Conservation (phyloP, 2,113 vertebrate species). For the Tychaedon coryphoeus region DNA sequence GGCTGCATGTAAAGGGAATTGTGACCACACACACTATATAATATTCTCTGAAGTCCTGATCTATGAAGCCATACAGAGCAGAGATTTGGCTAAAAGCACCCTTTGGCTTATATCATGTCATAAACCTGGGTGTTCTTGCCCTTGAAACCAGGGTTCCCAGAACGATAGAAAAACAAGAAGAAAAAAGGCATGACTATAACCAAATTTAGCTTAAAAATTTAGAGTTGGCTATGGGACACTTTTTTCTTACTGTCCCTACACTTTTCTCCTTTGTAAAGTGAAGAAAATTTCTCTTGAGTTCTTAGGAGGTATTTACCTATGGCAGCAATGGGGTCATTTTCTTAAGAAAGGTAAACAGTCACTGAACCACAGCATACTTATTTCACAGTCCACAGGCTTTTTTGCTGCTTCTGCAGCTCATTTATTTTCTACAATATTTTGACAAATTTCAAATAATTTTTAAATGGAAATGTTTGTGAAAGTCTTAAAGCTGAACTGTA, state of each 20-base stretch:
- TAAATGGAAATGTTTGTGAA: background rate
- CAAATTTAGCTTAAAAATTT: background rate
- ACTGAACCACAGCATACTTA: background rate
- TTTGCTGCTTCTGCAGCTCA: background rate
- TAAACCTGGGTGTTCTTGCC: background rate
- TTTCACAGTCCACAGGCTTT: background rate
- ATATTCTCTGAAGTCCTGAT: background rate
- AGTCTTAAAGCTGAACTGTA: background rate
- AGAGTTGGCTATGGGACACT: background rate
- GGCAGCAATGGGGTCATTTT: background rate
- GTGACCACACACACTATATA: background rate
- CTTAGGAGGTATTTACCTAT: background rate
- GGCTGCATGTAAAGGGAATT: background rate
- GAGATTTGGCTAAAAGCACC: background rate
- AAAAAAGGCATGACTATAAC: background rate
- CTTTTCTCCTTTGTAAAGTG: background rate
- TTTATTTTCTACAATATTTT: background rate
- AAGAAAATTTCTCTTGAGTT: background rate
- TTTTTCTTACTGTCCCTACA: background rate
- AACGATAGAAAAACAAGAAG: background rate
- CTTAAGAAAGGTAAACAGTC: background rate
- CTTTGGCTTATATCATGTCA: background rate
- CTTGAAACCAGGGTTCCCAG: background rate
- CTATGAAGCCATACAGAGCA: background rate
- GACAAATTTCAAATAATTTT: background rate